Base-by-base conservation (phyloP, 2,888 invertebrate species). In the Hypsopygia costalis region DNA sequence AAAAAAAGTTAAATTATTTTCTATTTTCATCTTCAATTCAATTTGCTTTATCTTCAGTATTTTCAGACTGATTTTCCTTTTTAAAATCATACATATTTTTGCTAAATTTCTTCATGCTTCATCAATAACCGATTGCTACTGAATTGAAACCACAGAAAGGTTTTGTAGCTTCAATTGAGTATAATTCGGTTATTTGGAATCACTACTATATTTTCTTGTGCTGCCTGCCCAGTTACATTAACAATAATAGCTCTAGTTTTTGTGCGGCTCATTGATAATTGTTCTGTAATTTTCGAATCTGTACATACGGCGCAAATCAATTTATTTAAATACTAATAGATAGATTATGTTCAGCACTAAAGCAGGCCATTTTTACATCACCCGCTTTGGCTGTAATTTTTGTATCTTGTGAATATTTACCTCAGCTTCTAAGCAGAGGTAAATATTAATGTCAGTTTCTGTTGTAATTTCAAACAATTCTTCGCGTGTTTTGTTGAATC, bases 321-420 rank as follows among this genome's bases (percentile, higher is more conserved):
- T 27, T 49, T 48, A 30, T 35, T 52, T 42, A 51, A 22, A 48
- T 29, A 35, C 46, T 51, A 49, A 55, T 49, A 29, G 46, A 30
- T 11, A 47, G 45, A 32, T 51, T 50, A 37, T 54, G 47, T 36
- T 49, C 41, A 16, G 51, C 44, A 47, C 50, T 50, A 47, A 49
- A 49, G 38, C 46, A 49, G 20, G 48, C 46, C 32, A 51, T 20
- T 43, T 47, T 47, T 20, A 48, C 40, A 47, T 51, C 49, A 20
- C 46, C 49, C n/a, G 42, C 41, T 44, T 49, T 50, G 27, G 41
- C 47, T 33, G 16, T 39, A 30, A 31, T 29, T 34, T 49, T 40
- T 36, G 42, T 16, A 32, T 49, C 39, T 27, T 49, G 48, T 43
- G 41, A 49, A 7, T 49, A n/a, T n/a, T n/a, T n/a, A n/a, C n/a